These are phyloP conservation scores for Drosophila aff. DNA, from an alignment of 1,140 invertebrate genomes.

Conservation along the genomic window DNA sequence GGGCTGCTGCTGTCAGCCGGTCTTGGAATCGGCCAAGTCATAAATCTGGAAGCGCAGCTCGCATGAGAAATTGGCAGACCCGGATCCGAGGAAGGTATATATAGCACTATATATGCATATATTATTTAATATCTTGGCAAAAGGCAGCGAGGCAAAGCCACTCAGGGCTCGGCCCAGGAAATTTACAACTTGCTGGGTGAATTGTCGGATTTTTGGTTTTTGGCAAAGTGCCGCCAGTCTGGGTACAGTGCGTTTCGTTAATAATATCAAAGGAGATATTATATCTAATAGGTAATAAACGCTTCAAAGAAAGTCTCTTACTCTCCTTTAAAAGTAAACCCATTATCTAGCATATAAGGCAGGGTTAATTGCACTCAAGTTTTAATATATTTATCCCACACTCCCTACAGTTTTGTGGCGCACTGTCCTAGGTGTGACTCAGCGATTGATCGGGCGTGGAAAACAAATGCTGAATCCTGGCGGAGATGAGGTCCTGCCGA, in stretches of 20 bases:
- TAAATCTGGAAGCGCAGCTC: constrained; percentile 47
- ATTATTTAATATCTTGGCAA: constrained; percentile 10
- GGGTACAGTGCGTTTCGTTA: neutral
- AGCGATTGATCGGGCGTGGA: constrained; percentile 37
- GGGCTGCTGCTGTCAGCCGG: constrained; percentile 27
- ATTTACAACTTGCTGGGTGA: constrained; percentile 42
- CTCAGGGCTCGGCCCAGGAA: constrained; percentile 67
- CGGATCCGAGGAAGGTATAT: neutral
- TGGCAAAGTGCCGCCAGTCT: constrained; percentile 49
- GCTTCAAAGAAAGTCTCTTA: neutral
- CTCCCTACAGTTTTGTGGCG: neutral
- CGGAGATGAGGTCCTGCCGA: constrained; percentile 14
- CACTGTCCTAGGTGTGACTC: constrained; percentile 28
- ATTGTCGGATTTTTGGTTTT: constrained; percentile 20
- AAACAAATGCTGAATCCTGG: constrained; percentile 13
- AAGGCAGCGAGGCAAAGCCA: constrained; percentile 38
- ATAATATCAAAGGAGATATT: no score
- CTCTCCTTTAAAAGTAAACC: neutral
- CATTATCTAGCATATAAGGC: no score
- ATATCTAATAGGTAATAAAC: neutral
- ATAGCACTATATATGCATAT: neutral
- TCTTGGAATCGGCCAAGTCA: constrained; percentile 34
- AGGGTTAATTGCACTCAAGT: no score
- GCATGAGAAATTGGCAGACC: constrained; percentile 66
- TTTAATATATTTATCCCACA: no score